Base-by-base conservation (phyloP, 2,797 vertebrate species). In the Epinephelus malabaricus region DNA sequence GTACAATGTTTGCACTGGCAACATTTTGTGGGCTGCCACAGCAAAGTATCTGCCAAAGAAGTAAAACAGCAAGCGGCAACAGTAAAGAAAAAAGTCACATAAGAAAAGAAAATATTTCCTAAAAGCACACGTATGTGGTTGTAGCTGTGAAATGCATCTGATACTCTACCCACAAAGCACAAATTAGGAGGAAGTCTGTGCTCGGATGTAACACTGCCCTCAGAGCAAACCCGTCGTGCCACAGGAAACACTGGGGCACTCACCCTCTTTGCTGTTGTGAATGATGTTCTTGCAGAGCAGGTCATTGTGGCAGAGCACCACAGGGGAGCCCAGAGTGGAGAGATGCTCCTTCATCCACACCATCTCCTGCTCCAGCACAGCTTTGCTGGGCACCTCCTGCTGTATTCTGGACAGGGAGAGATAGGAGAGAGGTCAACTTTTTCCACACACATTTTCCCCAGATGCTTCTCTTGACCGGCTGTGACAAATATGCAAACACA, bases 231-330 rank as follows among this genome's bases (percentile, higher is more conserved):
- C 25, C 9, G 6, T 23, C 2, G 8, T 4, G 9, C 17, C 3
- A 18, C 3, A 14, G 25, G 15, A 18, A 30, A 11, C 25, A 4
- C 40, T 6, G 4, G 12, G 25, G 19, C 17, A 18, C 88, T 0
- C 47, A 98, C 98, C 98, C 94, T 95, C 96, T 70, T 95, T 91
- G 50, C 88, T 68, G 55, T 98, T 96, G 71, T 98, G 96, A 94
- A 99, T 98, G 91, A 99, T 98, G 93, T 99, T 99, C 92, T 99
- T 99, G 95, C 98, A 98, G 82, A 99, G 97, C 58, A 99, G 95
- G 89, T 99, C 98, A 0, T 99, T 99, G 95, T 99, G 98, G 85
- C 97, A 99, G 55, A 99, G 97, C 59, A 99, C 98, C n/a, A 98
- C 91, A 0, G 98, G 98, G 6, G 97, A 99, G 0, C 96, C 96